Percentiles rank a stretch among this genome's conserved stretches.
Conservation (phyloP, 2,113 vertebrate genomes). For the Pachypanchax playfairii region DNA sequence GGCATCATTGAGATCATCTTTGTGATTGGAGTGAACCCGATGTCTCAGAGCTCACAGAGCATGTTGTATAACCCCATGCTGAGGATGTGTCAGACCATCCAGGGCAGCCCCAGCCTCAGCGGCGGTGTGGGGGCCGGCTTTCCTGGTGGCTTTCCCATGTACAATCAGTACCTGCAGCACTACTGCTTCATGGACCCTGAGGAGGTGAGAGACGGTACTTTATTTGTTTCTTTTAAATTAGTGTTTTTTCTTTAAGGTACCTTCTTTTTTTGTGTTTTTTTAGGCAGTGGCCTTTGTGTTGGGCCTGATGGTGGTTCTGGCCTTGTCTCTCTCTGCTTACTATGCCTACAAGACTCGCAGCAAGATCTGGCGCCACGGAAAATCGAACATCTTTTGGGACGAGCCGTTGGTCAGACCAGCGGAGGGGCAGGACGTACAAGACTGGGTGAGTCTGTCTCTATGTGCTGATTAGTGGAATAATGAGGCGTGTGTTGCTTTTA, state of each 20-base stretch:
- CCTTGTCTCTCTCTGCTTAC: slow-evolving; percentile 81
- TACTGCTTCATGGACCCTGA: slow-evolving; percentile 91
- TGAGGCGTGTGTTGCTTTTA: no score
- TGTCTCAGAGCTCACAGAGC: slow-evolving; percentile 83
- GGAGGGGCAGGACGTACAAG: slow-evolving; percentile 80
- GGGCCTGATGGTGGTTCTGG: slow-evolving; percentile 82
- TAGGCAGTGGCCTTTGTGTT: slow-evolving; percentile 85
- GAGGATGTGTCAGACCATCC: slow-evolving; percentile 82
- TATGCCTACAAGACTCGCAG: slow-evolving; percentile 85
- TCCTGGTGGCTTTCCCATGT: slow-evolving; percentile 69
- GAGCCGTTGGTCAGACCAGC: slow-evolving; percentile 29
- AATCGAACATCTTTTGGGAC: slow-evolving; percentile 86
- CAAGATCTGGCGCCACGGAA: slow-evolving; percentile 86
- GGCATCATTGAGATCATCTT: slow-evolving; percentile 88
- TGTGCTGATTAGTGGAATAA: neutral
- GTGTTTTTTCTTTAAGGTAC: no score
- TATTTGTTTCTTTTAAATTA: neutral
- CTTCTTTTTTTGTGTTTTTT: neutral
- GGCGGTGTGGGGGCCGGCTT: slow-evolving; percentile 58
- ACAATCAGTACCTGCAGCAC: slow-evolving; percentile 86
- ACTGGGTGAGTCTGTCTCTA: slow-evolving; percentile 77
- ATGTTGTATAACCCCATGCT: slow-evolving; percentile 85
- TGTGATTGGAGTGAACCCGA: slow-evolving; percentile 87
- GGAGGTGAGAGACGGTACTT: slow-evolving; percentile 73
- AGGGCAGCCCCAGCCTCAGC: slow-evolving; percentile 73